Base-by-base conservation (phyloP, 2,113 vertebrate species). In the Oenanthe melanoleuca region DNA sequence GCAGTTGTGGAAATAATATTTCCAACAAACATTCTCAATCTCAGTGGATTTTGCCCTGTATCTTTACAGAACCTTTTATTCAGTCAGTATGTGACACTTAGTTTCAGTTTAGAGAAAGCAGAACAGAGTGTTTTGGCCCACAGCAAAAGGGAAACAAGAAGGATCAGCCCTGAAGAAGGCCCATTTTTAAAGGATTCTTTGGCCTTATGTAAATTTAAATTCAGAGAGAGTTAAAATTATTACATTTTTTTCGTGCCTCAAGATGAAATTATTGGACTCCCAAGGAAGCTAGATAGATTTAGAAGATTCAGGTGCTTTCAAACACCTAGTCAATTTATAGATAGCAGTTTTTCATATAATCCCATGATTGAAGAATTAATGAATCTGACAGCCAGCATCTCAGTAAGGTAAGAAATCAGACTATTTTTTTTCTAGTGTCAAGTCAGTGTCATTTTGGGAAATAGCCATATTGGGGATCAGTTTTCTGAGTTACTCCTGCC, bases 271-370 rank as follows among this genome's bases (percentile, higher is more conserved):
- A 80, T 31, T 93, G 44, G 44, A n/a, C 40, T 97, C 47, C 42
- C 18, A 53, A 86, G 69, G 86, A 85, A 94, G 24, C 8, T 75
- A 82, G 82, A 42, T 60, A 95, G 87, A 94, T 80, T 57, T 44
- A 73, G 65, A 81, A 92, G 78, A 91, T 77, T 81, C 40, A 74
- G 49, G 67, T 94, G 22, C 66, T 93, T 97, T 93, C 53, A 82
- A 80, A 91, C 40, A 85, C 59, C 50, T 60, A 66, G 67, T 74
- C 89, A 93, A 78, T 95, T 86, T 93, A 88, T 80, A 96, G 92
- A 94, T 83, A 96, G 52, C 31, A 66, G 56, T 66, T 86, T 92
- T 83, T 74, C 44, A 49, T 88, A 73, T 93, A 93, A 90, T 88
- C 79, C 52, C 28, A 44, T 88, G 93, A 93, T 29, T 88, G 89